Conservation (phyloP, 2,113 vertebrate species). For the Pachycephala philippinensis region DNA sequence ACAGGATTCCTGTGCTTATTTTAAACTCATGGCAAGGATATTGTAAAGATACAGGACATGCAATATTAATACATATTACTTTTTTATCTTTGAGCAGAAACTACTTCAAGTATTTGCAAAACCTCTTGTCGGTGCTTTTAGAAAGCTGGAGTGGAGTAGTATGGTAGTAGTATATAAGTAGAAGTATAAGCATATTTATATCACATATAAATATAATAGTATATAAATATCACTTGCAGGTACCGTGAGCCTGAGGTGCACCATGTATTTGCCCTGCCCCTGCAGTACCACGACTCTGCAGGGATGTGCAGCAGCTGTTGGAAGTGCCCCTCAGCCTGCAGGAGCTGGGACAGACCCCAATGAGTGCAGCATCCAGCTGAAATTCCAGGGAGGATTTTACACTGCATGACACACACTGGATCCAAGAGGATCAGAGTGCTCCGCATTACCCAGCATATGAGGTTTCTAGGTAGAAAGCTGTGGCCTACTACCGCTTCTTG, state of each 20-base stretch:
- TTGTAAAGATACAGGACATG: background rate
- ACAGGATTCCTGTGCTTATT: background rate
- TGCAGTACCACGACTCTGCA: background rate
- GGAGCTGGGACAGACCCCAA: background rate
- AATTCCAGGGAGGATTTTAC: background rate
- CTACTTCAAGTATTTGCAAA: background rate
- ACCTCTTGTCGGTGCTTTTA: background rate
- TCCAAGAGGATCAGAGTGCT: background rate
- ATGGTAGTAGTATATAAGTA: too few species aligned
- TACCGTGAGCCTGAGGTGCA: background rate
- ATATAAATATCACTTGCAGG: background rate
- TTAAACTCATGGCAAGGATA: background rate
- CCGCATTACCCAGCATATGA: background rate
- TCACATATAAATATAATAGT: too few species aligned
- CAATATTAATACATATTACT: background rate
- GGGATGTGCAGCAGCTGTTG: background rate
- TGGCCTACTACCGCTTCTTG: background rate
- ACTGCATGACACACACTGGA: background rate
- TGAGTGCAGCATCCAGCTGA: background rate
- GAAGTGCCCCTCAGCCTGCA: background rate
- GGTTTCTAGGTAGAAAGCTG: background rate
- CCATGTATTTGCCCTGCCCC: background rate
- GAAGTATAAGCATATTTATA: background rate
- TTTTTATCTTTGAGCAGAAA: background rate
- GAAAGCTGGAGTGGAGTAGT: background rate